Evolutionary conservation across 2,888 invertebrate genomes (phyloP), one percentile per base, ranked within the genome.

Genomic region (Lacanobia wlatinum): DNA sequence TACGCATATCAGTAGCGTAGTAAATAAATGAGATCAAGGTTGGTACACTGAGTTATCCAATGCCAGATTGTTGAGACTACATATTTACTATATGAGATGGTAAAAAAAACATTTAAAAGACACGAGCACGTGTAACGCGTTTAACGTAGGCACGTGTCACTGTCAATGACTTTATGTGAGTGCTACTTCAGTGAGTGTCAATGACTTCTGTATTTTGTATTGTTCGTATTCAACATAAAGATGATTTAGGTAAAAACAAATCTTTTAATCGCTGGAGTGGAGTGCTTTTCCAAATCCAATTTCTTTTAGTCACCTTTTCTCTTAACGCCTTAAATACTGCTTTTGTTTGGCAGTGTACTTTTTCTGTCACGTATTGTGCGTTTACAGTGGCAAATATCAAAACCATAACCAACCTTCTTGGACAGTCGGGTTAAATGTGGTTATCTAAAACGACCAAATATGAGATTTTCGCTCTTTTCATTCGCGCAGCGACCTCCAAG

Each of bases 21-120:
- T 79, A 63, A 59, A 50, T 72, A 53, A 84, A 80, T 61, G 48
- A 70, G 78, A 76, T 21, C 76, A 73, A 83, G 84, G 84, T 73
- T 74, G 43, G 34, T 16, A 58, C 55, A 67, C 46, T 8, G 59
- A 69, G 46, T 67, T 73, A 63, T 74, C 62, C 16, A 52, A 64
- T 60, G 34, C 46, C 55, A 74, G 56, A 55, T 70, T 46, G 60
- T 52, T 46, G 10, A 62, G 63, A 58, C 50, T 67, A 70, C 34
- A 69, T 16, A 28, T 73, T 65, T 73, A 38, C 8, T 50, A 70
- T 28, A 53, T n/a, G 7, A n/a, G 28, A 21, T 10, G 23, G 14
- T 12, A 56, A 52, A n/a, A n/a, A 38, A n/a, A 16, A 21, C 16
- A 21, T 8, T n/a, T 50, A 43, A 59, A 52, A 1, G 23, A 28